Evolutionary conservation across 2,888 invertebrate species (phyloP).

Genomic region (Athalia rosae): DNA sequence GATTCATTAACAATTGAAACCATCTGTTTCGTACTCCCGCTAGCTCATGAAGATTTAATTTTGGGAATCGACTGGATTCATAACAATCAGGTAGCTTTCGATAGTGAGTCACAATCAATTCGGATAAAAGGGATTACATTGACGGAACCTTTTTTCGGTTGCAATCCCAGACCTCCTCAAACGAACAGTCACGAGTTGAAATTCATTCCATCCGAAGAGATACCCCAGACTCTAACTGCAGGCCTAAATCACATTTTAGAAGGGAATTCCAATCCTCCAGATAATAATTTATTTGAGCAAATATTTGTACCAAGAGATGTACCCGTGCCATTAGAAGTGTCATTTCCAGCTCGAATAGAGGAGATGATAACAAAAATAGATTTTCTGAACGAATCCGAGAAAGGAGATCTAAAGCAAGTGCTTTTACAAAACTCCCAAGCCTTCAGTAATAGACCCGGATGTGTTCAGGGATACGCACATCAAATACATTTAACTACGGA

Average conservation of each 20-base stretch:
- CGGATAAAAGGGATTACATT: no score
- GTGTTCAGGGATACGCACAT: background rate
- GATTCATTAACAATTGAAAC: background rate
- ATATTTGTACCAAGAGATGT: no score
- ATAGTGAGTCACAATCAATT: background rate
- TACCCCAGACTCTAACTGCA: background rate
- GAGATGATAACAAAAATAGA: no score
- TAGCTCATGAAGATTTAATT: background rate
- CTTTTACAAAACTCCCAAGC: background rate
- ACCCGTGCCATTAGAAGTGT: no score
- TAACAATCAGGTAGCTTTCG: background rate
- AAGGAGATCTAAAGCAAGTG: background rate
- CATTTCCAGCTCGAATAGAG: no score
- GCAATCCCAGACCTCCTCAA: no score
- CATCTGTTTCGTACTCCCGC: background rate
- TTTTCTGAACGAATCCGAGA: background rate
- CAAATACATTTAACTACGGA: background rate
- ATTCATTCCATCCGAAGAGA: background rate
- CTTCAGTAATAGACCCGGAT: background rate
- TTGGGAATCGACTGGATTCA: slow-evolving; percentile 4
- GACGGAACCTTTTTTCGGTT: no score
- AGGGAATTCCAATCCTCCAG: no score
- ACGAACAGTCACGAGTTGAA: no score
- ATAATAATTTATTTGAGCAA: no score
- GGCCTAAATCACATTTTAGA: no score